Evolutionary conservation across 2,888 invertebrate species (phyloP).

Genomic region (Galerucella calmariensis): DNA sequence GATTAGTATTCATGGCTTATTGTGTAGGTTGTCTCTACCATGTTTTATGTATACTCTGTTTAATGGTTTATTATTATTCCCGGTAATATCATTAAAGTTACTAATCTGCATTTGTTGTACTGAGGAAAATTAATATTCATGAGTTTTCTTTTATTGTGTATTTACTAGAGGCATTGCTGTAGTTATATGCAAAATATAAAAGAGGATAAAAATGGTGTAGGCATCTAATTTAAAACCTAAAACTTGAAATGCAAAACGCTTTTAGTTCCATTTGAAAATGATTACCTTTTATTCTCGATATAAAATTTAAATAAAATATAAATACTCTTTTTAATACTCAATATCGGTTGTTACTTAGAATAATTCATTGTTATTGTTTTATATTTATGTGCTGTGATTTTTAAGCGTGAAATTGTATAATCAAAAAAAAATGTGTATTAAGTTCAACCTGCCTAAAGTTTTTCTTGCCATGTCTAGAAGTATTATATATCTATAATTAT

Average conservation of each 20-base stretch:
- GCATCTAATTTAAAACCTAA: background rate
- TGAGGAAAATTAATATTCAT: background rate
- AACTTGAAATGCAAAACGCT: conserved; percentile 2
- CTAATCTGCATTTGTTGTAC: background rate
- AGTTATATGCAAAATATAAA: background rate
- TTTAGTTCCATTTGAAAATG: conserved; percentile 5
- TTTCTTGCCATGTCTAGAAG: conserved; percentile 66
- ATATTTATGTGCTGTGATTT: conserved; percentile 65
- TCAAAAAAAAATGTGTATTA: conserved; percentile 53
- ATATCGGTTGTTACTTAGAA: conserved; percentile 41
- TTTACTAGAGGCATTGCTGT: background rate
- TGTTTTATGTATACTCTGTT: conserved; percentile 1
- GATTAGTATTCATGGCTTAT: background rate
- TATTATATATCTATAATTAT: conserved; percentile 58
- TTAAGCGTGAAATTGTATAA: conserved; percentile 59
- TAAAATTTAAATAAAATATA: background rate
- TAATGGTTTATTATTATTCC: background rate
- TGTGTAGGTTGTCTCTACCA: background rate
- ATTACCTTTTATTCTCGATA: background rate
- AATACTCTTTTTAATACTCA: conserved; percentile 35
- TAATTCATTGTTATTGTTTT: conserved; percentile 62
- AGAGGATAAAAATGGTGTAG: no score
- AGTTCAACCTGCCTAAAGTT: conserved; percentile 62
- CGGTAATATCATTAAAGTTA: background rate
- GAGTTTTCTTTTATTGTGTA: background rate